Evolutionary conservation across 2,888 invertebrate species (phyloP), one percentile per base, ranked within the genome.

Genomic region (Agriotes lineatus): DNA sequence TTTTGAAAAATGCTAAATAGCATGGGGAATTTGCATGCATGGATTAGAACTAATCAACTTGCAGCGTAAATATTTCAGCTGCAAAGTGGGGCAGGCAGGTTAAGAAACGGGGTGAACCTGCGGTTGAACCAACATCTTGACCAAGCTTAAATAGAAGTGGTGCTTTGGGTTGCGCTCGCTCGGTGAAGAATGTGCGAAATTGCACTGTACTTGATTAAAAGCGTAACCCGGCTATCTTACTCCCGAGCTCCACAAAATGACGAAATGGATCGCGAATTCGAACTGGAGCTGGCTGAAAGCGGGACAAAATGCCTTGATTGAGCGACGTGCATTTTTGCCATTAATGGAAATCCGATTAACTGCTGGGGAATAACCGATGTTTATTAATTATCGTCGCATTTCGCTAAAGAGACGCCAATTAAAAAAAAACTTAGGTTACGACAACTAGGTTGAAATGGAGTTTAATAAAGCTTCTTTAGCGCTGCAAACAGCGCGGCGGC

Each of bases 171-270:
- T 54, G 42, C 30, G 50, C 63, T 63, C 63, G 52, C 33, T 54
- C 16, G 63, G 52, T 59, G 59, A 66, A 58, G 65, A 56, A 52
- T 59, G 59, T 59, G 65, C 52, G 59, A 66, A 64, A 66, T 66
- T 66, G 59, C 65, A 59, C 58, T 42, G 65, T 25, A 59, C 64
- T 66, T 66, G 65, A 66, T 66, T 66, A 66, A 66, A 66, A 66
- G 45, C 35, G 52, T 66, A 59, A 50, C 59, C 59, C 56, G 42
- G 48, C 48, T 56, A 63, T 63, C 45, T 60, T 44, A 45, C 33
- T 60, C 48, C 44, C 59, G 48, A 61, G 18, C 18, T 52, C 52
- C 9, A 33, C 33, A n/a, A 52, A 30, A 52, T 52, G 16, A 48
- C 19, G 22, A 48, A 48, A 48, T 25, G 14, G 25, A 48, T 25